Conservation (phyloP, 2,888 invertebrate genomes). For the Chaetogeoica ovagalla region DNA sequence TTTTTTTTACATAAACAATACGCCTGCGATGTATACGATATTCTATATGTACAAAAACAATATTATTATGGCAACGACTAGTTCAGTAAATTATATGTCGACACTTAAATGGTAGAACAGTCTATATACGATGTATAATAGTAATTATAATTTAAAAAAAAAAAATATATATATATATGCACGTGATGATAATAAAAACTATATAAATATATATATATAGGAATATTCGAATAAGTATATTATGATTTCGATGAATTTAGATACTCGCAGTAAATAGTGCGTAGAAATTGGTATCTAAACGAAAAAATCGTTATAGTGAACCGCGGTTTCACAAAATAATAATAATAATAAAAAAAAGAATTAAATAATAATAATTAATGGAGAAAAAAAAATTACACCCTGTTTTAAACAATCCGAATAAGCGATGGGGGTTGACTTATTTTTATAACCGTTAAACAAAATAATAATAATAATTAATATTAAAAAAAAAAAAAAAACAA, state of each 20-base stretch:
- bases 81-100: conserved; percentile 8
- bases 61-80: conserved; percentile 28
- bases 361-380: no score
- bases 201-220: background rate
- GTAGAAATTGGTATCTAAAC: no score
- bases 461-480: conserved; percentile 9
- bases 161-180: background rate
- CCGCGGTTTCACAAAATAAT: no score
- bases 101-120: conserved; percentile 28
- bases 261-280: no score
- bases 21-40: no score
- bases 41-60: background rate
- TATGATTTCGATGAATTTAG: no score
- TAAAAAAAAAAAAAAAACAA: background rate
- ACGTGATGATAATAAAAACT: background rate
- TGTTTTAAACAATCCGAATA: no score
- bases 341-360: no score
- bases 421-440: background rate
- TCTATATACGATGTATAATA: background rate
- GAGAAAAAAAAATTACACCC: no score
- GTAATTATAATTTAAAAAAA: background rate
- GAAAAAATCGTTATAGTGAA: no score
- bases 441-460: background rate
- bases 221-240: no score
- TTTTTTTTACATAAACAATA: no score